Evolutionary conservation across 2,113 vertebrate genomes (phyloP).

Genomic region (Bos indicus): DNA sequence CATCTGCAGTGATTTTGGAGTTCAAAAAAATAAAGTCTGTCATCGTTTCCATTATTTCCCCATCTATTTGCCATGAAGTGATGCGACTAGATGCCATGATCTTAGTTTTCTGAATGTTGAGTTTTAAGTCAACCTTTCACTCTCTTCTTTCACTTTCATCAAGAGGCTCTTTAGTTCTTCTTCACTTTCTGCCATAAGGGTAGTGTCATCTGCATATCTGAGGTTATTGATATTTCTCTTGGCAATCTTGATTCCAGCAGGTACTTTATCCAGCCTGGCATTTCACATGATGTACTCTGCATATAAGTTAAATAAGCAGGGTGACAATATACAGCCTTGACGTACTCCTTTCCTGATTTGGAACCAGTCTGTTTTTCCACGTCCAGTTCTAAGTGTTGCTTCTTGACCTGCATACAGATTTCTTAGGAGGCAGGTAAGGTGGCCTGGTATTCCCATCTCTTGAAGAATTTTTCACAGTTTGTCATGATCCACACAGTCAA

Average conservation of each 20-base stretch:
- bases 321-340: background rate
- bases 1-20: background rate
- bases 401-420: background rate
- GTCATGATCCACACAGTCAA: background rate
- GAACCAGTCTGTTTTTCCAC: background rate
- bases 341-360: background rate
- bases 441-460: background rate
- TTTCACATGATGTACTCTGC: background rate
- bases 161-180: background rate
- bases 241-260: background rate
- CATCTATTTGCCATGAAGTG: background rate
- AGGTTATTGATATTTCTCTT: background rate
- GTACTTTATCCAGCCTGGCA: background rate
- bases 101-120: background rate
- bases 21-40: fast-evolving
- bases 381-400: background rate
- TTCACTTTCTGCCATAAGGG: background rate
- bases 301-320: background rate
- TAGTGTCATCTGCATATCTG: background rate
- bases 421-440: background rate
- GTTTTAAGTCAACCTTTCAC: background rate
- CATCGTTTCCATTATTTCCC: background rate
- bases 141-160: background rate
- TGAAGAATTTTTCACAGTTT: background rate
- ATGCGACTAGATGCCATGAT: background rate